A percentile compares a stretch with the other conserved stretches of the same genome.
Evolutionary conservation across 2,888 invertebrate genomes (phyloP).

Genomic region (Fissipunctia ypsillon): DNA sequence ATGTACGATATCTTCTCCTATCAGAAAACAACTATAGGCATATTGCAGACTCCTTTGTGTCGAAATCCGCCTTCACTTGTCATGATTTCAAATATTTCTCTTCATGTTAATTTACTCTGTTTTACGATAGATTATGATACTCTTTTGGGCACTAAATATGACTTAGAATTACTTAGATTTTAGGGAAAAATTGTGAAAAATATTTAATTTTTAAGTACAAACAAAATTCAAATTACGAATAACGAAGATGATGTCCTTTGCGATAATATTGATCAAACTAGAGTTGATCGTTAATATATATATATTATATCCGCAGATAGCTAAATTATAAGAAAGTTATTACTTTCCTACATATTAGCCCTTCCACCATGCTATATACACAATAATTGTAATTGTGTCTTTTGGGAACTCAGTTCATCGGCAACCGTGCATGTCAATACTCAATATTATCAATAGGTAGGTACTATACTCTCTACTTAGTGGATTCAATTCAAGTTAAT

Average conservation of each 20-base stretch:
- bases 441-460: conserved; percentile 11
- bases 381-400: conserved; percentile 6
- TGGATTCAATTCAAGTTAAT: conserved; percentile 20
- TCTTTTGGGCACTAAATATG: conserved; percentile 10
- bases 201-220: not conserved
- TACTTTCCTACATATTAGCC: conserved; percentile 1
- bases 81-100: conserved; percentile 40
- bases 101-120: conserved; percentile 12
- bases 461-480: not conserved
- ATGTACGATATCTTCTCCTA: conserved; percentile 25
- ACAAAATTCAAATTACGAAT: not conserved
- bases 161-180: not conserved
- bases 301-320: not conserved
- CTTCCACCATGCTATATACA: not conserved
- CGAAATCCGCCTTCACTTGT: conserved; percentile 46
- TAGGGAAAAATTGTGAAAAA: not conserved
- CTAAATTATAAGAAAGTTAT: not conserved
- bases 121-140: not conserved
- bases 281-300: not conserved
- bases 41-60: conserved; percentile 24
- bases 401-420: conserved; percentile 16
- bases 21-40: conserved; percentile 35
- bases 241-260: not conserved
- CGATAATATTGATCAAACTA: conserved; percentile 3
- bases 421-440: conserved; percentile 5